Evolutionary conservation across 64 coral and sea anemone species (phyloP), one percentile per base, ranked within the genome.

Genomic region (Dendrophyllia cribrosa): DNA sequence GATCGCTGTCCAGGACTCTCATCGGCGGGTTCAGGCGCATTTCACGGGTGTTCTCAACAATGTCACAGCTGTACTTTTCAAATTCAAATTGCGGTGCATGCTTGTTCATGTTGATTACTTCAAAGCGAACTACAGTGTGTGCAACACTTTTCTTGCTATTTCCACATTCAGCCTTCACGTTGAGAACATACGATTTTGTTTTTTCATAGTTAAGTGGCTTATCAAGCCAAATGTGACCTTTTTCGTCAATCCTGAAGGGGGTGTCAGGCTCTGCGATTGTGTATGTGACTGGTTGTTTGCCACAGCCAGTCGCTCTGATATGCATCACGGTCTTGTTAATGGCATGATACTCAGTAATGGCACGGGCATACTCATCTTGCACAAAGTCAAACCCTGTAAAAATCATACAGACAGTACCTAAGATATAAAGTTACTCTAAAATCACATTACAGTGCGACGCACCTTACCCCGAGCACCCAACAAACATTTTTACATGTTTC

Each of bases 91-190:
- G 58, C 14, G 95, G 95, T n/a, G 55, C 70, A 64, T 96, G 95
- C 43, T 88, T 96, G 82, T 97, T 97, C 95, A 94, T 97, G 67
- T 97, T 97, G 23, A 97, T 66, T 17, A 97, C 79, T 20, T 79
- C 75, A 83, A 97, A 97, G 7, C 20, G 70, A 4, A 97, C 92
- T 14, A 86, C 91, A 15, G 91, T 63, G 34, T 88, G 53, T 56
- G 75, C 92, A 4, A 82, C 67, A 15, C 64, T 76, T 47, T 91
- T 94, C 44, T 91, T 91, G 22, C 87, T 43, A 12, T 69, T 50
- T 86, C 72, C 52, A 15, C 79, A 78, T 8, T 44, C 55, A 34
- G 95, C 95, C 45, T 87, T 94, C 67, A 97, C 71, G 6, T 76
- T 58, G 3, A 97, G 77, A 46, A 58, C 23, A 64, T 90, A 97